phyloP scores from a whole-genome alignment of 2,888 invertebrate species.

The Luperina testacea region DNA sequence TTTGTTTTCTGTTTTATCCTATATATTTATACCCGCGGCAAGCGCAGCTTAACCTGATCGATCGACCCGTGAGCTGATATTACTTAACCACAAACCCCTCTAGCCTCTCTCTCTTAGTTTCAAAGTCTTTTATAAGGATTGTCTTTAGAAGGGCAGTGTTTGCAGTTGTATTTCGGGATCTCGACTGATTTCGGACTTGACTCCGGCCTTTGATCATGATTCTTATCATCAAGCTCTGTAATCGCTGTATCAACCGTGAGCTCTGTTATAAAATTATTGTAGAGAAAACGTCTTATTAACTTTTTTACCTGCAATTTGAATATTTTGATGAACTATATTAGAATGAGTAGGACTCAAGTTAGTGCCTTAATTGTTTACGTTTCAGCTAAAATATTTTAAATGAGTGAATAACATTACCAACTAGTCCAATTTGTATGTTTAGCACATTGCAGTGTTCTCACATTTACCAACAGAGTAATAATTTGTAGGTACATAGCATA shows the following conservation, averaged over 20 bases:
- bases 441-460: slow-evolving; percentile 19
- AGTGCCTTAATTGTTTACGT: slow-evolving; percentile 11
- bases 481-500: slow-evolving; percentile 12
- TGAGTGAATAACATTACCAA: background rate
- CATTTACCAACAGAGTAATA: slow-evolving; percentile 3
- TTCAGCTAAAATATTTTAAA: slow-evolving; percentile 32
- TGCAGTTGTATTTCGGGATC: background rate
- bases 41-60: too few species aligned
- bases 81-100: too few species aligned
- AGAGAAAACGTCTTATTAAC: background rate
- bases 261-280: background rate
- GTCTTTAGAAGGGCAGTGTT: background rate
- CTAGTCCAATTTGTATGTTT: slow-evolving; percentile 41
- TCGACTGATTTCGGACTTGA: background rate
- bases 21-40: too few species aligned
- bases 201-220: background rate
- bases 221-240: background rate
- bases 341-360: background rate
- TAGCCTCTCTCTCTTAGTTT: too few species aligned
- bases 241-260: background rate
- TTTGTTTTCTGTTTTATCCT: too few species aligned
- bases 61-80: too few species aligned
- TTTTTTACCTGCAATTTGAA: background rate
- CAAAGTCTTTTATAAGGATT: too few species aligned
- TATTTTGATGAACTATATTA: background rate